phyloP scores from a whole-genome alignment of 2,113 vertebrate genomes.

The Rhynchopsitta pachyrhyncha region DNA sequence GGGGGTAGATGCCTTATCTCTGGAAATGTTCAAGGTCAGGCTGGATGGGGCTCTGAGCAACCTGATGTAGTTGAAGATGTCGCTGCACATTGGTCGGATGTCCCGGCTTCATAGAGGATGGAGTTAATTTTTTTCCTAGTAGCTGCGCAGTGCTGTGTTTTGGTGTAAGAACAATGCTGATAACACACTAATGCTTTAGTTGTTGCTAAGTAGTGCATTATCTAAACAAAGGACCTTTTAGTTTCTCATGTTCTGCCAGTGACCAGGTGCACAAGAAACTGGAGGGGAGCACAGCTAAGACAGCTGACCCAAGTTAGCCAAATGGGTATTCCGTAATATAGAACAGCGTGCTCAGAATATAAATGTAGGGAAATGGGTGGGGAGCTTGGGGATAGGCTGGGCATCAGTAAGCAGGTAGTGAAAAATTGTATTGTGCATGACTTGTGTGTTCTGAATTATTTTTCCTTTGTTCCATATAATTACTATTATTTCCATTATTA shows the following conservation, averaged over 20 bases:
- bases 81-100: not conserved
- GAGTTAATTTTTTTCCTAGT: not conserved
- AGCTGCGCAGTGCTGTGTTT: not conserved
- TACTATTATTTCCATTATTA: not conserved
- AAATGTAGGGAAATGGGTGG: not conserved
- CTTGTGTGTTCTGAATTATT: not conserved
- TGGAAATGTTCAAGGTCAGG: not conserved
- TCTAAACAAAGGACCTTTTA: not conserved
- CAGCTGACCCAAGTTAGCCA: not conserved
- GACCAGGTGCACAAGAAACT: not conserved
- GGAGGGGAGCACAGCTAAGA: not conserved
- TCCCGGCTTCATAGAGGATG: not conserved
- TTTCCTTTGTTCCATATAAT: not conserved
- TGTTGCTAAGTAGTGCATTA: not conserved
- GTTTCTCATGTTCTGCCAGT: not conserved
- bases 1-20: accelerated
- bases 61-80: not conserved
- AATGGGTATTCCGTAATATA: not conserved
- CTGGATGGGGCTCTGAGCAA: not conserved
- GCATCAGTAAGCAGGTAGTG: not conserved
- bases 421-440: not conserved
- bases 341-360: not conserved
- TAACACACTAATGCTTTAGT: not conserved
- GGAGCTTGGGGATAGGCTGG: not conserved
- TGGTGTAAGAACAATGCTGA: not conserved